Base-by-base conservation (phyloP, 1,140 invertebrate genomes). In the Alviniconcha marisindica region DNA sequence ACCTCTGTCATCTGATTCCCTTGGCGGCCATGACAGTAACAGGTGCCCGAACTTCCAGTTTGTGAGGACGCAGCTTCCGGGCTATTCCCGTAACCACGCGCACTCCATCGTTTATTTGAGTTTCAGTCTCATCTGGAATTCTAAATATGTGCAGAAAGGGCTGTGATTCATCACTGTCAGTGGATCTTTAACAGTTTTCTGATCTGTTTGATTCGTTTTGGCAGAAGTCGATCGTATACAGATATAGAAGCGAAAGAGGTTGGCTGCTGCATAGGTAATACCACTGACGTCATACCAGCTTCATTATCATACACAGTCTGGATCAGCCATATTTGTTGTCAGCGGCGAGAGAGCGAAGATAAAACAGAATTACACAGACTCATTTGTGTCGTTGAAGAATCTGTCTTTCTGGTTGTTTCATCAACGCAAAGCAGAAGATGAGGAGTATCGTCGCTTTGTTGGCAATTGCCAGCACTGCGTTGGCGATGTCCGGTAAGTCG, bases 261-360 rank as follows among this genome's bases (percentile, higher is more conserved):
- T 51, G 24, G 33, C 40, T n/a, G 28, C 24, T 51, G 73, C 66
- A 31, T 44, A 60, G 31, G 71, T 24, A 78, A 78, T 63, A 74
- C 77, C 28, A 28, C 54, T 85, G 81, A 85, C 84, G 84, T 85
- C 84, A 85, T 84, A 40, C 56, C 38, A 79, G n/a, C 71, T 83
- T 82, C 84, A 85, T 85, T 85, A 85, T 44, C 84, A 85, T 85
- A 79, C 73, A 82, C 73, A 82, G 69, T 79, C 56, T 80, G 78
- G 56, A 66, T 80, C 84, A 78, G 84, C 84, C 84, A 85, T 85
- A 84, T 85, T 85, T 85, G 77, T 85, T 80, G 76, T 85, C 44
- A 63, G 40, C 54, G 36, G 56, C 38, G 40, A 63, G 33, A 10
- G 15, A 42, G 69, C 1, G 69, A 36, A 71, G 69, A 33, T 18